A percentile compares a stretch with the other conserved stretches of the same genome.
These are phyloP conservation scores for Dusona sp. DNA, from an alignment of 2,888 invertebrate genomes.

Conservation along the genomic window DNA sequence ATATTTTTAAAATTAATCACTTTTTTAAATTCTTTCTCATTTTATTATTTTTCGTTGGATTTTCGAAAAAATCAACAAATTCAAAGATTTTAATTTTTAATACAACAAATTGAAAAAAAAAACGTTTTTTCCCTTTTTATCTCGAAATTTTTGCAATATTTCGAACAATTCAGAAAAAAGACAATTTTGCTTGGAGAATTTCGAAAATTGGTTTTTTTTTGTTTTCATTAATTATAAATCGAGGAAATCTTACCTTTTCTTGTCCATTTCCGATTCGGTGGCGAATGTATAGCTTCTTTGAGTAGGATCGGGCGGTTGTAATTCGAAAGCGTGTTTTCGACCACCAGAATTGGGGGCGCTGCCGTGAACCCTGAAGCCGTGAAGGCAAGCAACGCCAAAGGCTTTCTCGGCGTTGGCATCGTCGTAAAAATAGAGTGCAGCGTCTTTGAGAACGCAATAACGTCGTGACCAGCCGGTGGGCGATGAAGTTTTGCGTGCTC, in stretches of 20 bases:
- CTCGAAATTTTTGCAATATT: no score
- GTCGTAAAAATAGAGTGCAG: slow-evolving; percentile 96
- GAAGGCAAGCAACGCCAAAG: slow-evolving; percentile 96
- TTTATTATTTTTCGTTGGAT: background rate
- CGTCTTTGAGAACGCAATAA: slow-evolving; percentile 97
- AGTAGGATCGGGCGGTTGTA: slow-evolving; percentile 94
- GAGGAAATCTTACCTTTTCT: slow-evolving; percentile 90
- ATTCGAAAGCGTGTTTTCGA: slow-evolving; percentile 96
- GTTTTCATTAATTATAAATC: background rate
- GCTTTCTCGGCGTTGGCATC: slow-evolving; percentile 95
- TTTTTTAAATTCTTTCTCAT: background rate
- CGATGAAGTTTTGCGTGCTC: slow-evolving; percentile 87
- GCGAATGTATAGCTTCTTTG: slow-evolving; percentile 96
- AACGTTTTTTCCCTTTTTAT: no score
- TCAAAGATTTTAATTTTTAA: no score
- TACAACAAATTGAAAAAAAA: no score
- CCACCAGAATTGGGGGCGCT: slow-evolving; percentile 90
- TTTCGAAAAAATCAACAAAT: background rate
- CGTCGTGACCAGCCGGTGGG: slow-evolving; percentile 96
- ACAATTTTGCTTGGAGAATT: background rate
- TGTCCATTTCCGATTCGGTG: slow-evolving; percentile 97
- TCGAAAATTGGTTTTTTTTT: background rate
- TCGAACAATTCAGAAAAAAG: no score
- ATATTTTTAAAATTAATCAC: slow-evolving; percentile 18
- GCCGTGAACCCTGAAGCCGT: slow-evolving; percentile 96